phyloP scores from a whole-genome alignment of 2,797 vertebrate genomes.

The Chromis chromis region DNA sequence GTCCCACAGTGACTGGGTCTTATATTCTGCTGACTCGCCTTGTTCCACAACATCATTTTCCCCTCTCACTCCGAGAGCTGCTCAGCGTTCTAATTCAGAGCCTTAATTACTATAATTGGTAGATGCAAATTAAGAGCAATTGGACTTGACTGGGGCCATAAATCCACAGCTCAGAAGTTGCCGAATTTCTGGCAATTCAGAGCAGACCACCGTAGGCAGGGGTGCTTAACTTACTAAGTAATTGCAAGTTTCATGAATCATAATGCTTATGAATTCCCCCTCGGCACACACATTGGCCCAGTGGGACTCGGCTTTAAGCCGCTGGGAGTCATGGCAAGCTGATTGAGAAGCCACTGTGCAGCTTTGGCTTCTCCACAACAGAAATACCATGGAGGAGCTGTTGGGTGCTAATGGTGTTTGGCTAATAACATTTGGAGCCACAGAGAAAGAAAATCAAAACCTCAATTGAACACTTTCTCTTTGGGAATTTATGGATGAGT shows the following conservation, averaged over 20 bases:
- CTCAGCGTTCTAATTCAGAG: slow-evolving; percentile 73
- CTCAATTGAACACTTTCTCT: slow-evolving; percentile 37
- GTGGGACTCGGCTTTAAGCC: slow-evolving; percentile 65
- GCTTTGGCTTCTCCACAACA: slow-evolving; percentile 44
- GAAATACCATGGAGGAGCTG: slow-evolving; percentile 29
- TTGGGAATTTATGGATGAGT: slow-evolving; percentile 26
- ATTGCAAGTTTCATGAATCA: slow-evolving; percentile 85
- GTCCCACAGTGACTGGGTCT: slow-evolving; percentile 43
- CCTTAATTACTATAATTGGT: slow-evolving; percentile 86
- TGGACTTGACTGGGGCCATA: slow-evolving; percentile 85
- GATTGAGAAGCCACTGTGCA: slow-evolving; percentile 68
- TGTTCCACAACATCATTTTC: slow-evolving; percentile 71
- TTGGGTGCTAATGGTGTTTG: slow-evolving; percentile 64
- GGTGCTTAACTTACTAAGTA: slow-evolving; percentile 83
- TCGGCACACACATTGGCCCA: slow-evolving; percentile 51
- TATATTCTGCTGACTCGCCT: slow-evolving; percentile 72
- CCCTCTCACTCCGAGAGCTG: slow-evolving; percentile 61
- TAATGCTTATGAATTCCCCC: slow-evolving; percentile 81
- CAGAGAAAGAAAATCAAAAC: slow-evolving; percentile 44
- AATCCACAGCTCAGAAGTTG: slow-evolving; percentile 83
- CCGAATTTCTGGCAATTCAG: slow-evolving; percentile 76
- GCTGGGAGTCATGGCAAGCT: slow-evolving; percentile 55
- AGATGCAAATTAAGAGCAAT: slow-evolving; percentile 87
- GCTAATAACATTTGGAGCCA: slow-evolving; percentile 53
- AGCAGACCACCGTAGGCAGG: slow-evolving; percentile 75